Evolutionary conservation across 1,140 invertebrate species (phyloP), one percentile per base, ranked within the genome.

Genomic region (Macrobrachium rosenbergii): DNA sequence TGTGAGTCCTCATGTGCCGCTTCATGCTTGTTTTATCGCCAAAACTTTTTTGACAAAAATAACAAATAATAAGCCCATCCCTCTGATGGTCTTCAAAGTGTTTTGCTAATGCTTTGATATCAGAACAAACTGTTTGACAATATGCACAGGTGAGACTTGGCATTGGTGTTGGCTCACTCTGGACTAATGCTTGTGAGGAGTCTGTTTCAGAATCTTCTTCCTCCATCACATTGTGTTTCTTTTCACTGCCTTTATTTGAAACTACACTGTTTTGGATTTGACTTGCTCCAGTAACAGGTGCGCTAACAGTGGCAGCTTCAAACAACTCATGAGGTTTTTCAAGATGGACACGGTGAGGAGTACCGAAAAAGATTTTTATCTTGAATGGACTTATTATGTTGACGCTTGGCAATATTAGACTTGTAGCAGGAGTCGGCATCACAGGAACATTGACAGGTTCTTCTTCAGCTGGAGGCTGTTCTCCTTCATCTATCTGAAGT

Each of bases 11-110:
- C 73, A 96, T 94, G 92, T 97, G 96, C 87, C 96, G 92, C 82
- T 95, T 95, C 78, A 96, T 92, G 82, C 95, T 93, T 96, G 95
- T 91, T 94, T 93, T 91, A 94, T 95, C 83, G 93, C 84, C 77
- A 83, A 88, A 88, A 62, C 87, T 83, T 81, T 84, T 88, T 64
- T 88, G 87, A 64, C 87, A 88, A 67, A 83, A 88, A 52, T 83
- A 88, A 64, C 87, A 88, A 10, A 88, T 84, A 45, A 88, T 83
- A 8, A 88, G 77, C 11, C 87, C 87, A 19, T 88, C 87, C 21
- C 80, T 84, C 58, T 88, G 87, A 73, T 88, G 87, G 28, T 88
- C 72, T 63, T 88, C 81, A 81, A 88, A 83, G 23, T 88, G 87
- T 62, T 69, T 21, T 16, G 78, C 77, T 11, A 88, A 76, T 45